Evolutionary conservation across 92 coral and sea anemone genomes (phyloP), one percentile per base, ranked within the genome.

Genomic region (Umimayanthus chanpuru): DNA sequence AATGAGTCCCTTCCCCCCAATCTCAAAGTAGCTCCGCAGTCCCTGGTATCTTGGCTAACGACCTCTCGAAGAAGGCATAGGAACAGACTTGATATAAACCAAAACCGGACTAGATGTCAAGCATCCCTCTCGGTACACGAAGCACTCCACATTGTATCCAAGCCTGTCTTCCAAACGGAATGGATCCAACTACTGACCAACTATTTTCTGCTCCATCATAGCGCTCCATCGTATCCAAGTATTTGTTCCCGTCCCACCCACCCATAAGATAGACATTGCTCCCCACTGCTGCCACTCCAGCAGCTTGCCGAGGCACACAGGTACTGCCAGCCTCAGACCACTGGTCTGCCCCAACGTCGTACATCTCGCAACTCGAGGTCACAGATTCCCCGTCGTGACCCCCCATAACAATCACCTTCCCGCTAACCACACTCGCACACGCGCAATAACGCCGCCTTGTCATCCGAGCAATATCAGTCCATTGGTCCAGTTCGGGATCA

Each of bases 351-450:
- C 79, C 82, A 4, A 91, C 88, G 92, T 90, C 91, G 43, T 88
- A 95, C 3, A 90, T 79, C 86, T 95, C 98, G 70, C 98, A 95
- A 81, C 96, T 93, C 44, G 96, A 91, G 28, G 88, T 78, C 74
- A 89, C 85, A 53, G 84, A 71, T 65, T 83, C 89, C 68, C 76
- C 78, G 78, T 91, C 92, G 79, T 89, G 92, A 14, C 96, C 96
- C 14, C 96, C 96, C 71, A 93, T 84, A 53, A 91, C 94, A 76
- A 91, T 72, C 81, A 93, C 83, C 75, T 89, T 93, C 9, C 90
- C 93, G 72, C 89, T 86, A 0, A 88, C 26, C 56, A 88, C 80
- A 18, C 85, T 81, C 4, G 94, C 96, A 39, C 93, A 89, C n/a
- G 96, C 96, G 67, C 89, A 88, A 39, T 86, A 91, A 10, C 96